Percentiles rank a stretch among this genome's conserved stretches.
Evolutionary conservation across 2,797 vertebrate species (phyloP).

Genomic region (Paratrypauchen microcephalus): DNA sequence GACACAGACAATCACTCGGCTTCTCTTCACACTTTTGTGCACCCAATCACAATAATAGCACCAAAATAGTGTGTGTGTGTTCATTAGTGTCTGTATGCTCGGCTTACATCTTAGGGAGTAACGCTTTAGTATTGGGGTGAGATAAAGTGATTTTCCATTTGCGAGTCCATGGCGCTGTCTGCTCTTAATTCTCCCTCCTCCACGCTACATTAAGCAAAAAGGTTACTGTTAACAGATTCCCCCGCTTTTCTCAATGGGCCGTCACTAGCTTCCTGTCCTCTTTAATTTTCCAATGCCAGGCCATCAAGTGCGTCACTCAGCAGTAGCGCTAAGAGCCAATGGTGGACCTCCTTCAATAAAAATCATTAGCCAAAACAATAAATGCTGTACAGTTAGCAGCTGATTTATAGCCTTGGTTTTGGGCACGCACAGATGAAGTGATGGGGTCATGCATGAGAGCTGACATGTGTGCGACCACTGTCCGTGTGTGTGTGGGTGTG

Average conservation of each 20-base stretch:
- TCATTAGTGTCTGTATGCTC: slow-evolving; percentile 42
- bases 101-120: slow-evolving; percentile 64
- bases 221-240: slow-evolving; percentile 81
- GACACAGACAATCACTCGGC: slow-evolving; percentile 47
- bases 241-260: slow-evolving; percentile 75
- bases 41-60: slow-evolving; percentile 70
- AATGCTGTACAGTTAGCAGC: slow-evolving; percentile 31
- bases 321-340: slow-evolving; percentile 36
- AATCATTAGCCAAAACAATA: slow-evolving; percentile 50
- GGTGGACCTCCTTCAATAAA: slow-evolving; percentile 45
- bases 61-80: slow-evolving; percentile 4
- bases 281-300: slow-evolving; percentile 77
- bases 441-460: slow-evolving; percentile 53
- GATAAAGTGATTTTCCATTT: slow-evolving; percentile 84
- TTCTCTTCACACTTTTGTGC: slow-evolving; percentile 66
- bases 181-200: slow-evolving; percentile 72
- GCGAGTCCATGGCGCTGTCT: slow-evolving; percentile 55
- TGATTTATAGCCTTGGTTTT: slow-evolving; percentile 25
- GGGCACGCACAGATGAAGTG: slow-evolving; percentile 54
- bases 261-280: slow-evolving; percentile 70
- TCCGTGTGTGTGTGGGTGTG: slow-evolving; percentile 18
- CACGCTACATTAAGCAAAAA: slow-evolving; percentile 84
- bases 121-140: slow-evolving; percentile 69
- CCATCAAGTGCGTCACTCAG: slow-evolving; percentile 72
- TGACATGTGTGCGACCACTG: slow-evolving; percentile 28